Evolutionary conservation across 2,888 invertebrate species (phyloP).

Genomic region (Plusia festucae): DNA sequence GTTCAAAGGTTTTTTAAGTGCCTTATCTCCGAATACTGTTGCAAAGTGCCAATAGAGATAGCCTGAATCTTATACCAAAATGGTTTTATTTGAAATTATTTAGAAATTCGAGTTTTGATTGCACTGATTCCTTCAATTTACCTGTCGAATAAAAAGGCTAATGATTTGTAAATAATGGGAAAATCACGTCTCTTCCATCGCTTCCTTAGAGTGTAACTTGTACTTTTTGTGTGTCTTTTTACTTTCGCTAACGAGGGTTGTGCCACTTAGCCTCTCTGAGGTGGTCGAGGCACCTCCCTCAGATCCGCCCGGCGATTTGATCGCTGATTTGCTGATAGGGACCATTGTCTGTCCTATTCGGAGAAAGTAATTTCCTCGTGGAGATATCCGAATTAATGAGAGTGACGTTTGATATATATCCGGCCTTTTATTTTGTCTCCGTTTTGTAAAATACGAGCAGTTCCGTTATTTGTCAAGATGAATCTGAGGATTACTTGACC

Average conservation of each 20-base stretch:
- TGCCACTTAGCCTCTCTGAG: slow-evolving; percentile 55
- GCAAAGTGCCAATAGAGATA: slow-evolving; percentile 10
- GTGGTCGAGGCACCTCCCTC: slow-evolving; percentile 45
- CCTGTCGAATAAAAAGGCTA: slow-evolving; percentile 33
- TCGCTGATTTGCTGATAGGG: slow-evolving; percentile 57
- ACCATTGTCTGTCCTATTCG: slow-evolving; percentile 49
- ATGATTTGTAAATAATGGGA: slow-evolving; percentile 41
- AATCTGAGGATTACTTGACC: slow-evolving; percentile 12
- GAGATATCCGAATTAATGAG: slow-evolving; percentile 34
- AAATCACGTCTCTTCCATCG: slow-evolving; percentile 17
- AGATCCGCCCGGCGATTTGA: slow-evolving; percentile 30
- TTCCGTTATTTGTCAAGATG: slow-evolving; percentile 2
- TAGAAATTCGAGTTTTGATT: slow-evolving; percentile 19
- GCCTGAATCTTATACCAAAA: slow-evolving; percentile 11
- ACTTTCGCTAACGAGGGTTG: slow-evolving; percentile 55
- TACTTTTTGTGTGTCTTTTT: slow-evolving; percentile 51
- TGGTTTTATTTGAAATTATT: slow-evolving; percentile 19
- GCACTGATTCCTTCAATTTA: slow-evolving; percentile 19
- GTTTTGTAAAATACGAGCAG: slow-evolving; percentile 13
- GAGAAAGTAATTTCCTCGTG: slow-evolving; percentile 42
- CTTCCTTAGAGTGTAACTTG: slow-evolving; percentile 27
- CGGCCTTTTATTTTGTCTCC: slow-evolving; percentile 22
- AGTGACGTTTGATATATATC: slow-evolving; percentile 30
- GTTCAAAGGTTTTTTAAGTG: slow-evolving; percentile 23
- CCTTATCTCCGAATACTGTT: slow-evolving; percentile 19